Evolutionary conservation across 1,140 invertebrate genomes (phyloP).

Genomic region (Drosophila eugracilis): DNA sequence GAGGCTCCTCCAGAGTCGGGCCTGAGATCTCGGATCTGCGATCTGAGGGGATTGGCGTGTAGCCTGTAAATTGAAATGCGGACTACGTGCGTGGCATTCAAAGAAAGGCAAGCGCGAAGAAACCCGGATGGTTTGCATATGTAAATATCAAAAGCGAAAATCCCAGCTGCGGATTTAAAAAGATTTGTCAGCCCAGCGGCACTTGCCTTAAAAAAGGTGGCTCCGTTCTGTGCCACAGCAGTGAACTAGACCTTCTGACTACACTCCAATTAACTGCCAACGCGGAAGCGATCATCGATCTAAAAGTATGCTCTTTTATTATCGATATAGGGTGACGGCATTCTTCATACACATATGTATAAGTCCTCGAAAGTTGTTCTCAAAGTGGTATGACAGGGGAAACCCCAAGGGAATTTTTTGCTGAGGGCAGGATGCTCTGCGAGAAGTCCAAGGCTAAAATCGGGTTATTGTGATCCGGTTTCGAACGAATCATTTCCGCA

Average conservation of each 20-base stretch:
- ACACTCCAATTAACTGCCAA: conserved; percentile 55
- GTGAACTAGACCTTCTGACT: conserved; percentile 26
- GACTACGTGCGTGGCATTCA: conserved; percentile 69
- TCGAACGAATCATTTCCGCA: conserved; percentile 11
- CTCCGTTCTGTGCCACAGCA: conserved; percentile 5
- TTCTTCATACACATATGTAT: conserved; percentile 30
- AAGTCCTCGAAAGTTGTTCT: conserved; percentile 73
- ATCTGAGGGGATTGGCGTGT: conserved; percentile 50
- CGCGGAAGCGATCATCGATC: conserved; percentile 57
- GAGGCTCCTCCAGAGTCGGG: conserved; percentile 9
- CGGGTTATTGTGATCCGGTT: conserved; percentile 23
- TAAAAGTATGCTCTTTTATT: conserved; percentile 44
- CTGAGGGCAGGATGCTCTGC: conserved; percentile 19
- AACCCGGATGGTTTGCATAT: conserved; percentile 47
- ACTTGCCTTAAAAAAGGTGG: not conserved
- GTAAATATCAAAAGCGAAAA: conserved; percentile 69
- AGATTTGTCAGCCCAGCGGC: conserved; percentile 19
- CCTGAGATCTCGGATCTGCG: conserved; percentile 53
- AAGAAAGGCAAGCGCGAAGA: conserved; percentile 35
- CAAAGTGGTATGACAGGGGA: conserved; percentile 55
- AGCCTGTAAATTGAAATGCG: conserved; percentile 72
- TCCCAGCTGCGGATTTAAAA: conserved; percentile 32
- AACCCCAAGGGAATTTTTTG: conserved; percentile 10
- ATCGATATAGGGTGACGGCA: conserved; percentile 20
- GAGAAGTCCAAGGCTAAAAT: conserved; percentile 69